phyloP scores from a whole-genome alignment of 1,140 invertebrate species.

The Diabrotica undecimpunctata region DNA sequence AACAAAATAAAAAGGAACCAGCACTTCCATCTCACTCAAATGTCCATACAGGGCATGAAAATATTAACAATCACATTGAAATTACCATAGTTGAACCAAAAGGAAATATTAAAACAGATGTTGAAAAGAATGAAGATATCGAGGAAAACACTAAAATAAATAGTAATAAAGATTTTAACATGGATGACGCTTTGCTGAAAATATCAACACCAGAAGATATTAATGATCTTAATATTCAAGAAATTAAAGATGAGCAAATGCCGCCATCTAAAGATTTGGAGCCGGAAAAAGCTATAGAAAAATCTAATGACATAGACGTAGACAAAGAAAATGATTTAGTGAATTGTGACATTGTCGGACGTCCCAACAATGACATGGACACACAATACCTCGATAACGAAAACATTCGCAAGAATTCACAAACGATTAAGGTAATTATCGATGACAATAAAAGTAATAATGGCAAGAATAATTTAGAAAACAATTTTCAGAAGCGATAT shows the following conservation, averaged over 20 bases:
- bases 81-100: neutral
- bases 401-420: neutral
- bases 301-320: too few species aligned
- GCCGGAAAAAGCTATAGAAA: too few species aligned
- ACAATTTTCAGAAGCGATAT: neutral
- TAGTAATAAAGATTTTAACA: neutral
- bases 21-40: neutral
- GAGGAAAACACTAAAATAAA: neutral
- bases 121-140: neutral
- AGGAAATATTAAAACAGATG: neutral
- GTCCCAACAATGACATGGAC: too few species aligned
- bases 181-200: neutral
- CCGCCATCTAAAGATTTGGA: too few species aligned
- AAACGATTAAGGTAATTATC: neutral
- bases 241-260: too few species aligned
- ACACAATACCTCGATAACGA: too few species aligned
- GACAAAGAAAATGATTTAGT: too few species aligned
- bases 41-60: neutral
- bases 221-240: too few species aligned
- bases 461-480: neutral
- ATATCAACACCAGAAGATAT: too few species aligned
- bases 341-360: too few species aligned
- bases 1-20: neutral
- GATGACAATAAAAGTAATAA: neutral
- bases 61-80: constrained; percentile 4